Evolutionary conservation across 2,888 invertebrate genomes (phyloP).

Genomic region (Drosophila neoperkinsi): DNA sequence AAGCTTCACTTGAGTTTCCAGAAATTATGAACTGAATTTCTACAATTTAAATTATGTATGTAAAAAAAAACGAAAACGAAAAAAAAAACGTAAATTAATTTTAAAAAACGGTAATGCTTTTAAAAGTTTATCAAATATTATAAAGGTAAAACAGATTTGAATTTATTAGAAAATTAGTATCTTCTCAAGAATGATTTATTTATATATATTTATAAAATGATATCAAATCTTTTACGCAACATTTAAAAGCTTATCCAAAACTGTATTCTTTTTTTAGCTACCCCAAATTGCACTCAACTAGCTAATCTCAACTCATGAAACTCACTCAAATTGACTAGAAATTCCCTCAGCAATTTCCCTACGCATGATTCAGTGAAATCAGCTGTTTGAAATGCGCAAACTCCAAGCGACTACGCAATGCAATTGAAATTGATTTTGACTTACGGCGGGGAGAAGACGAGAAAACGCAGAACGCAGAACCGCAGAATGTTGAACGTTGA

Average conservation of each 20-base stretch:
- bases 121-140: neutral
- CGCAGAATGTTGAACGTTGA: neutral
- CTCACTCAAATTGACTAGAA: slow-evolving; percentile 16
- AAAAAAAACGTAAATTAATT: neutral
- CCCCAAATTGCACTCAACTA: neutral
- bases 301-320: slow-evolving; percentile 9
- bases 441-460: slow-evolving; percentile 24
- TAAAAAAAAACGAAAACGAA: neutral
- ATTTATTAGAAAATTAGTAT: neutral
- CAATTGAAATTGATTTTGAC: slow-evolving; percentile 74
- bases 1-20: neutral
- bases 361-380: slow-evolving; percentile 32
- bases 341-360: slow-evolving; percentile 6
- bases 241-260: neutral
- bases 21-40: neutral
- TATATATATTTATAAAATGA: neutral
- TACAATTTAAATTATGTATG: neutral
- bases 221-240: neutral
- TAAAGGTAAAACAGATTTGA: neutral
- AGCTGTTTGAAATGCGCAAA: slow-evolving; percentile 75
- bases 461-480: neutral
- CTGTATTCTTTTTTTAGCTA: neutral
- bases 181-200: neutral
- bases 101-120: neutral
- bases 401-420: slow-evolving; percentile 77